Evolutionary conservation across 2,888 invertebrate genomes (phyloP), one percentile per base, ranked within the genome.

Genomic region (Mayetiola destructor): DNA sequence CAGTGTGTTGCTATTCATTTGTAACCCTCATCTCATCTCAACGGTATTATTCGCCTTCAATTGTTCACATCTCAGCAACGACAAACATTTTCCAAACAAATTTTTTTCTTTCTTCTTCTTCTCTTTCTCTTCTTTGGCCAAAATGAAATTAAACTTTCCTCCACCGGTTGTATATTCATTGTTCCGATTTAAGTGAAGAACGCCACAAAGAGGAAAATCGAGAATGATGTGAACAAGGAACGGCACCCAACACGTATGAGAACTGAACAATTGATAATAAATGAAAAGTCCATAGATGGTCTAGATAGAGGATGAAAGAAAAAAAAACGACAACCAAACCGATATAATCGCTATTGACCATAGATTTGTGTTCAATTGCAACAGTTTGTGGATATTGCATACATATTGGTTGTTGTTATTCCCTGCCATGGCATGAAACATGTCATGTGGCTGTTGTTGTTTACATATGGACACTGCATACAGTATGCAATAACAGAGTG

Each of bases 341-440:
- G 48, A 48, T 48, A 9, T 48, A 48, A 48, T 48, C 48, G 48
- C 48, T 48, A 48, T 48, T 48, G 48, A 48, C 48, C 48, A 48
- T 48, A 48, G 48, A 27, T 48, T 48, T 8, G 48, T 27, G 48
- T 48, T 48, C 48, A 48, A 48, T 48, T 48, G 48, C 48, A 48
- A 48, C 48, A 48, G 48, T 48, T 48, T 48, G n/a, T n/a, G n/a
- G n/a, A n/a, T n/a, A n/a, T 48, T 27, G 27, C 29, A 48, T n/a
- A 48, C 23, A 27, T 48, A 48, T n/a, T n/a, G n/a, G n/a, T n/a
- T n/a, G n/a, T n/a, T n/a, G n/a, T n/a, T n/a, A n/a, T n/a, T n/a
- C n/a, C n/a, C n/a, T n/a, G n/a, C n/a, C n/a, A n/a, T n/a, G n/a
- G n/a, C n/a, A n/a, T n/a, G n/a, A n/a, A n/a, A n/a, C n/a, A n/a